Conservation (phyloP, 2,797 vertebrate species). For the Argyrosomus regius region DNA sequence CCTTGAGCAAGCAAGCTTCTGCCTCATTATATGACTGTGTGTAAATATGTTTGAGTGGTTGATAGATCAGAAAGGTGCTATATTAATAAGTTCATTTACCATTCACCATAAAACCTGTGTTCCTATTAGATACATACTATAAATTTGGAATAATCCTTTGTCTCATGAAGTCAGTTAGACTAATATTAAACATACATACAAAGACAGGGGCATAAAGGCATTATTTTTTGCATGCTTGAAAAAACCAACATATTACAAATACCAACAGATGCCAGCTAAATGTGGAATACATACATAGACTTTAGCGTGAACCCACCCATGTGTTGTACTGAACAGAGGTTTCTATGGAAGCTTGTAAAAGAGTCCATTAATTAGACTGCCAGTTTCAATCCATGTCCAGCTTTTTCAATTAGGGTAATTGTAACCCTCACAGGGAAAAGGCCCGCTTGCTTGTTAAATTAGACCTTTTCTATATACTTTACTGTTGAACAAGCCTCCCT, state of each 20-base stretch:
- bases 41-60: too few relatives aligned
- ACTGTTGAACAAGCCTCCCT: constrained; percentile 50
- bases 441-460: constrained; percentile 71
- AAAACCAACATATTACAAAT: constrained; percentile 8
- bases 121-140: too few relatives aligned
- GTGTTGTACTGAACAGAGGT: constrained; percentile 54
- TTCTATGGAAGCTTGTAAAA: constrained; percentile 68
- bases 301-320: constrained; percentile 1
- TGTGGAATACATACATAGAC: constrained; percentile 3
- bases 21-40: too few relatives aligned
- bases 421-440: constrained; percentile 68
- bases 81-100: too few relatives aligned
- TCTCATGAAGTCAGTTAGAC: not conserved
- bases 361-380: constrained; percentile 79
- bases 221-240: not conserved
- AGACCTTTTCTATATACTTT: constrained; percentile 65
- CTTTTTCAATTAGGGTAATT: constrained; percentile 81
- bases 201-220: not conserved
- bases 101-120: too few relatives aligned
- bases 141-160: not conserved
- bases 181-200: not conserved
- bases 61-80: too few relatives aligned
- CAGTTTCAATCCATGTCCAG: constrained; percentile 79
- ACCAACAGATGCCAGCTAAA: constrained; percentile 14
- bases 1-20: too few relatives aligned